Evolutionary conservation across 2,797 vertebrate genomes (phyloP).

Genomic region (Chaunax sp.): DNA sequence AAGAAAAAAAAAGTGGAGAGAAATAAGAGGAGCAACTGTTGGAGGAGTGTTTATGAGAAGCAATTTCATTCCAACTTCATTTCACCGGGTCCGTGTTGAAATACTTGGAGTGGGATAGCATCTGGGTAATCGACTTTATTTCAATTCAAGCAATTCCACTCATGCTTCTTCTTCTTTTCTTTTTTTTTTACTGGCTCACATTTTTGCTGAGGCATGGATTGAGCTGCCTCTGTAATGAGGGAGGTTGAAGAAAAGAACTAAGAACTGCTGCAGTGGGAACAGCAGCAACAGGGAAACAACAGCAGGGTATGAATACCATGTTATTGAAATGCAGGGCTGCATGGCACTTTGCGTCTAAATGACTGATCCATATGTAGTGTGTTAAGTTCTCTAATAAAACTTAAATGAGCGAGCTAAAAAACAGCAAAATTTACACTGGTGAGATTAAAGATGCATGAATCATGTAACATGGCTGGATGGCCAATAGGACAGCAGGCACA

Average conservation of each 20-base stretch:
- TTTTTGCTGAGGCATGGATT: slow-evolving; percentile 50
- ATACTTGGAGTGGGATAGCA: slow-evolving; percentile 50
- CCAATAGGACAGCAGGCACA: background rate
- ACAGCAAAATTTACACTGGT: slow-evolving; percentile 13
- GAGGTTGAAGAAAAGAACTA: slow-evolving; percentile 40
- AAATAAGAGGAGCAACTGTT: slow-evolving; percentile 37
- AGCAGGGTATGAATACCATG: background rate
- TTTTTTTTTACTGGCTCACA: slow-evolving; percentile 20
- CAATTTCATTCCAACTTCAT: slow-evolving; percentile 55
- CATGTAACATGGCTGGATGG: slow-evolving; percentile 16
- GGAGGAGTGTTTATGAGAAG: slow-evolving; percentile 39
- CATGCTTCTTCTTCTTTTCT: slow-evolving; percentile 14
- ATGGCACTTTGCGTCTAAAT: slow-evolving; percentile 28
- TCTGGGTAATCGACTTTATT: slow-evolving; percentile 68
- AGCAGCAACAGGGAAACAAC: slow-evolving; percentile 24
- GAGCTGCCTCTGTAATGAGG: slow-evolving; percentile 47
- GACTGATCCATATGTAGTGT: slow-evolving; percentile 33
- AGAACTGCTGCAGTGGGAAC: slow-evolving; percentile 60
- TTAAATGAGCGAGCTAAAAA: slow-evolving; percentile 14
- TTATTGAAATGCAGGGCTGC: slow-evolving; percentile 44
- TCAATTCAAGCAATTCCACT: slow-evolving; percentile 61
- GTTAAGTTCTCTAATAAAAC: slow-evolving; percentile 30
- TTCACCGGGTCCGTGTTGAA: slow-evolving; percentile 36
- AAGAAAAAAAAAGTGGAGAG: slow-evolving; percentile 9
- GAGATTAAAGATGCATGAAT: slow-evolving; percentile 44